These are phyloP conservation scores for Drosophila limbata DNA, from an alignment of 2,888 invertebrate species.

Conservation along the genomic window DNA sequence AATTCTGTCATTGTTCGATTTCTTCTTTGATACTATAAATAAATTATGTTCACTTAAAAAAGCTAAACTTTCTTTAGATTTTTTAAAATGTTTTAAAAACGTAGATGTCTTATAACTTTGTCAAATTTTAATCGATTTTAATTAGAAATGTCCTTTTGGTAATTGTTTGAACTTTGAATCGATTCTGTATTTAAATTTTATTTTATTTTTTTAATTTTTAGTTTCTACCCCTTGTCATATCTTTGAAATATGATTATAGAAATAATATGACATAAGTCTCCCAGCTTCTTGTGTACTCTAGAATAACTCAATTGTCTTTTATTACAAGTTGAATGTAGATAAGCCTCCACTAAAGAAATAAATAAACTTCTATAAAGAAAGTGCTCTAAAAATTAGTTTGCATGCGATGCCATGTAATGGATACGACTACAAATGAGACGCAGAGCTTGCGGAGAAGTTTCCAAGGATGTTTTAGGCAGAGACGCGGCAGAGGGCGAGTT, in stretches of 20 bases:
- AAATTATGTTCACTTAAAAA: not conserved
- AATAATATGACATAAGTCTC: too few relatives aligned
- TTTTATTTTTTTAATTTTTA: too few relatives aligned
- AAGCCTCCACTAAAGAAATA: constrained; percentile 27
- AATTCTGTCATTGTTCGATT: too few relatives aligned
- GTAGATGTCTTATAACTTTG: too few relatives aligned
- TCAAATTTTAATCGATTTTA: not conserved
- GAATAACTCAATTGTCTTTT: not conserved
- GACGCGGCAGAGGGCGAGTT: not conserved
- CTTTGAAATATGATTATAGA: too few relatives aligned
- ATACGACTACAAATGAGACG: constrained; percentile 69
- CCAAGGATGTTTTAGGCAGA: constrained; percentile 55
- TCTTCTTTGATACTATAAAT: not conserved
- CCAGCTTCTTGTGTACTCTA: not conserved
- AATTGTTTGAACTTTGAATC: too few relatives aligned
- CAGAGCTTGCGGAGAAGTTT: constrained; percentile 48
- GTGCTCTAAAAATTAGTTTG: constrained; percentile 75
- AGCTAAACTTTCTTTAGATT: too few relatives aligned
- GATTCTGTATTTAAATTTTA: not conserved
- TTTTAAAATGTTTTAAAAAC: too few relatives aligned
- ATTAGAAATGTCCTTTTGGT: too few relatives aligned
- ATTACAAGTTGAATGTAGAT: not conserved
- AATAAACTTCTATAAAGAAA: constrained; percentile 49
- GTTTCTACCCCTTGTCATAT: too few relatives aligned
- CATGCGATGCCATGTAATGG: constrained; percentile 72